Evolutionary conservation across 2,797 vertebrate species (phyloP).

Genomic region (Bryconaethiops microstoma): DNA sequence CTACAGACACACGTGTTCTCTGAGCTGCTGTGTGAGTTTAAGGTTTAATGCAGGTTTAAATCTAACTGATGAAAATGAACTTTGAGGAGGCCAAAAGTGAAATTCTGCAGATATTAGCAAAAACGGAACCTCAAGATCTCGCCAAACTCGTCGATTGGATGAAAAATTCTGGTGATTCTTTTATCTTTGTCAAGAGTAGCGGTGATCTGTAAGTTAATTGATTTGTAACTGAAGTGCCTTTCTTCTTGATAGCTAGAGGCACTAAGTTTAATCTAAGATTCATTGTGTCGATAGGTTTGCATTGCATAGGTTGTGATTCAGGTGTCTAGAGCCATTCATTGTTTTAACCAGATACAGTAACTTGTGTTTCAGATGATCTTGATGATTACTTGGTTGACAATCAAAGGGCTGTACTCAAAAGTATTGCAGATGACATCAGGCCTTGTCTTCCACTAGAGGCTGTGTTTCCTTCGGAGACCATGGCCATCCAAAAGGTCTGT

Average conservation of each 20-base stretch:
- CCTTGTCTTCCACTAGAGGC: slow-evolving; percentile 78
- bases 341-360: background rate
- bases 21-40: background rate
- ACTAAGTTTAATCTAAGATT: background rate
- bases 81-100: slow-evolving; percentile 60
- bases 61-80: slow-evolving; percentile 65
- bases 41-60: background rate
- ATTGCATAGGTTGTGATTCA: background rate
- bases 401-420: slow-evolving; percentile 68
- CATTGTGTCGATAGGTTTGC: background rate
- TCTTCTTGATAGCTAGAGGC: background rate
- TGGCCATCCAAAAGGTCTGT: slow-evolving; percentile 78
- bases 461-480: slow-evolving; percentile 80
- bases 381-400: slow-evolving; percentile 73
- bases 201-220: too few relatives aligned
- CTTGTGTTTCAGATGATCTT: slow-evolving; percentile 58
- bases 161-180: slow-evolving; percentile 66
- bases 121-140: slow-evolving; percentile 61
- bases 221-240: too few relatives aligned
- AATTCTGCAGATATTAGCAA: slow-evolving; percentile 65
- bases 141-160: slow-evolving; percentile 72
- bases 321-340: background rate
- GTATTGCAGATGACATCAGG: slow-evolving; percentile 86
- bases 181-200: background rate
- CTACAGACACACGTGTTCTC: background rate